Conservation (phyloP, 2,797 vertebrate species). For the Pogonophryne albipinna region DNA sequence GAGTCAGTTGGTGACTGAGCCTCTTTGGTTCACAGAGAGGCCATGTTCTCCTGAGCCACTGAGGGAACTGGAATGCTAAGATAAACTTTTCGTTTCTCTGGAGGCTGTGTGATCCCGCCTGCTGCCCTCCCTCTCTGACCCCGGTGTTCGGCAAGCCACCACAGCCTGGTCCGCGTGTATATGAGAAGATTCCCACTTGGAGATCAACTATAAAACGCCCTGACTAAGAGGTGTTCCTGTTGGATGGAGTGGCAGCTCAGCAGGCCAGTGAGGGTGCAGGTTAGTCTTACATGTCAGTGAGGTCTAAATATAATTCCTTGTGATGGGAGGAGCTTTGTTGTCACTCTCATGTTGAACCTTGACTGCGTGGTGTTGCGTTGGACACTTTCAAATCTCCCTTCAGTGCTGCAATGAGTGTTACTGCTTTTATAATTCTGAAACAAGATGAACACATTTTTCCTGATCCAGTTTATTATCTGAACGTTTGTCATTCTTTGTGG, state of each 20-base stretch:
- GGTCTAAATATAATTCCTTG: slow-evolving; percentile 81
- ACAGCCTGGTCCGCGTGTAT: slow-evolving; percentile 16
- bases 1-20: slow-evolving; percentile 27
- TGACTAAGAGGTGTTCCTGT: slow-evolving; percentile 60
- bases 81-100: slow-evolving; percentile 48
- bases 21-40: slow-evolving; percentile 52
- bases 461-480: neutral
- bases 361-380: slow-evolving; percentile 38
- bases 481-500: neutral
- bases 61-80: slow-evolving; percentile 37
- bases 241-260: slow-evolving; percentile 72
- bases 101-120: slow-evolving; percentile 30
- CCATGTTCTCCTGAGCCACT: slow-evolving; percentile 59
- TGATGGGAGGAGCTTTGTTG: slow-evolving; percentile 72
- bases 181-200: slow-evolving; percentile 49
- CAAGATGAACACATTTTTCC: too few species aligned
- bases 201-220: slow-evolving; percentile 54
- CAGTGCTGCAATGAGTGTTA: slow-evolving; percentile 1
- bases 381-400: slow-evolving; percentile 14
- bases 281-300: slow-evolving; percentile 58
- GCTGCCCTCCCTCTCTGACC: slow-evolving; percentile 41
- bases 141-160: slow-evolving; percentile 19
- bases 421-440: neutral
- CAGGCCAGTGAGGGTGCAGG: slow-evolving; percentile 74
- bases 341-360: slow-evolving; percentile 59